Percentiles rank a stretch among this genome's conserved stretches.
phyloP scores from a whole-genome alignment of 2,113 vertebrate species.

The Limanda limanda region DNA sequence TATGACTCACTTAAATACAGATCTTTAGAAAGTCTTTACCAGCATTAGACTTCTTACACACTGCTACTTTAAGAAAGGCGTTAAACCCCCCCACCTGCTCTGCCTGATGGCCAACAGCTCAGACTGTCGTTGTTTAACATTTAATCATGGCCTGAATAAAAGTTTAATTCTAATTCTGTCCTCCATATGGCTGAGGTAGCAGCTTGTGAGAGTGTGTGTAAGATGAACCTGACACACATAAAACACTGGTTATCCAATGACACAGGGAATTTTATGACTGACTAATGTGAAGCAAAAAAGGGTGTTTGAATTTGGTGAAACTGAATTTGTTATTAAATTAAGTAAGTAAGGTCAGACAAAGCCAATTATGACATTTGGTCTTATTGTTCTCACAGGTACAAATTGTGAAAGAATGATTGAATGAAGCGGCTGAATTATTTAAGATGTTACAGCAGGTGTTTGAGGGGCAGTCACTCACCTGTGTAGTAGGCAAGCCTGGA shows the following conservation, averaged over 20 bases:
- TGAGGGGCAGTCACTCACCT: constrained; percentile 71
- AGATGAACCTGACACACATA: background rate
- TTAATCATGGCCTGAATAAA: background rate
- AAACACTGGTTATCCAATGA: background rate
- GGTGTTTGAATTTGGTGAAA: background rate
- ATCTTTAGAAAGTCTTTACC: no score
- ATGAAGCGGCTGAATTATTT: no score
- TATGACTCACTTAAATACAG: background rate
- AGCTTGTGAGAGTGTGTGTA: background rate
- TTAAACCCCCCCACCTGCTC: constrained; percentile 1
- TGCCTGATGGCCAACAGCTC: background rate
- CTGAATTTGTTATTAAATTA: background rate
- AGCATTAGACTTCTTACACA: no score
- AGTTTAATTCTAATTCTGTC: background rate
- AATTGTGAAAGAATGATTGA: no score
- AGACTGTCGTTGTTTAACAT: background rate
- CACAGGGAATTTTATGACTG: background rate
- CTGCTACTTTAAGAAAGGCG: background rate
- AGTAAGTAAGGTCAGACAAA: background rate
- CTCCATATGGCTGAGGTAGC: background rate
- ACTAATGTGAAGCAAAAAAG: background rate
- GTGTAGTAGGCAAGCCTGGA: constrained; percentile 88
- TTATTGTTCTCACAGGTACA: no score
- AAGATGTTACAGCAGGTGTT: no score
- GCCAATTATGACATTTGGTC: background rate